Evolutionary conservation across 2,888 invertebrate species (phyloP), one percentile per base, ranked within the genome.

Genomic region (Plebejus argus): DNA sequence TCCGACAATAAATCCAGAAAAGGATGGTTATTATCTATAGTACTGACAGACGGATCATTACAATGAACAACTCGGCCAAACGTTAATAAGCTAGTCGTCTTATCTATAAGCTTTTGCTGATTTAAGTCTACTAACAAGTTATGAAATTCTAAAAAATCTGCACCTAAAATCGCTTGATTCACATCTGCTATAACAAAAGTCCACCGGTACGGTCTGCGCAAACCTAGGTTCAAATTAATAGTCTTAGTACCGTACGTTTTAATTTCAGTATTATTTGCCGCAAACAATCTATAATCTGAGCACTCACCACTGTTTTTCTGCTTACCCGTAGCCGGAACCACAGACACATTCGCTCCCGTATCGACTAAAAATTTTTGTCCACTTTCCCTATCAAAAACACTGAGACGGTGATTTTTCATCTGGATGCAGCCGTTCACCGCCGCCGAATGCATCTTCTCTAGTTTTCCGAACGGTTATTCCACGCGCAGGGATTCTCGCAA

Each of bases 341-440:
- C 56, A 18, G n/a, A 56, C 6, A 56, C 7, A n/a, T 56, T n/a
- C 10, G 15, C 49, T 45, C 45, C 45, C 45, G 56, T n/a, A 56
- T 56, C 56, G 7, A 56, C n/a, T 56, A 56, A 56, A 56, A 56
- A n/a, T n/a, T n/a, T n/a, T 56, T 20, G 56, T 56, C 56, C 56
- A 56, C 56, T 56, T 56, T 56, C 49, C 56, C 56, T 56, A 56
- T 56, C 56, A 56, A 53, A 53, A 53, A 56, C 56, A 56, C 56
- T 56, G n/a, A 56, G 56, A 56, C 56, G 56, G 56, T 56, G 56
- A 56, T 56, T n/a, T 56, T 56, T 56, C 56, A 56, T 56, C 56
- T 56, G 56, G 56, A 56, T 56, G 56, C 56, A 56, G 56, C 56
- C 56, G 56, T 6, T 56, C 56, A 56, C 56, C 39, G 39, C 8